These are phyloP conservation scores for Caenorhabditis tropicalis DNA, from an alignment of 1,140 invertebrate species.

Conservation along the genomic window DNA sequence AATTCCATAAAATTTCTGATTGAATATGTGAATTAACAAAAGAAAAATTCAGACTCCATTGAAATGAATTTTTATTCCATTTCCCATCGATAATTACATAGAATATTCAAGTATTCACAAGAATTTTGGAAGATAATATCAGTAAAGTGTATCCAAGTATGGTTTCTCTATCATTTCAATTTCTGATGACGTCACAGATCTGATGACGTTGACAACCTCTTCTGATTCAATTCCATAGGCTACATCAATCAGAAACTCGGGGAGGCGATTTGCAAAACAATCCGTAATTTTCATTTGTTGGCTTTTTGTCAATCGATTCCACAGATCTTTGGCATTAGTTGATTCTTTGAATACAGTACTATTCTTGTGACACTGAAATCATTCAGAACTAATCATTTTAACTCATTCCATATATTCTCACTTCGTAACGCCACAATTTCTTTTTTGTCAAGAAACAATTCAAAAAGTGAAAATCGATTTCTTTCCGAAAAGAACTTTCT, in stretches of 20 bases:
- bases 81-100: background rate
- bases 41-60: too few species aligned
- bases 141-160: background rate
- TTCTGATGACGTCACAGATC: background rate
- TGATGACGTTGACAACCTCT: background rate
- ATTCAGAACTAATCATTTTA: background rate
- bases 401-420: background rate
- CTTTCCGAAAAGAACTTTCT: background rate
- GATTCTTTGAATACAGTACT: background rate
- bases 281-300: background rate
- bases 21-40: too few species aligned
- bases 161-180: background rate
- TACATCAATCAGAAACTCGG: background rate
- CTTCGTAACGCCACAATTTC: background rate
- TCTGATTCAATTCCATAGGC: background rate
- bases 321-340: background rate
- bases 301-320: background rate
- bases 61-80: background rate
- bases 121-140: background rate
- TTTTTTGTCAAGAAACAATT: background rate
- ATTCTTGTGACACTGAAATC: background rate
- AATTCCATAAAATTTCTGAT: too few species aligned
- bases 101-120: background rate
- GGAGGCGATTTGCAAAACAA: constrained; percentile 8
- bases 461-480: constrained; percentile 37